These are phyloP conservation scores for Homarus americanus DNA, from an alignment of 1,140 invertebrate genomes.

Conservation along the genomic window DNA sequence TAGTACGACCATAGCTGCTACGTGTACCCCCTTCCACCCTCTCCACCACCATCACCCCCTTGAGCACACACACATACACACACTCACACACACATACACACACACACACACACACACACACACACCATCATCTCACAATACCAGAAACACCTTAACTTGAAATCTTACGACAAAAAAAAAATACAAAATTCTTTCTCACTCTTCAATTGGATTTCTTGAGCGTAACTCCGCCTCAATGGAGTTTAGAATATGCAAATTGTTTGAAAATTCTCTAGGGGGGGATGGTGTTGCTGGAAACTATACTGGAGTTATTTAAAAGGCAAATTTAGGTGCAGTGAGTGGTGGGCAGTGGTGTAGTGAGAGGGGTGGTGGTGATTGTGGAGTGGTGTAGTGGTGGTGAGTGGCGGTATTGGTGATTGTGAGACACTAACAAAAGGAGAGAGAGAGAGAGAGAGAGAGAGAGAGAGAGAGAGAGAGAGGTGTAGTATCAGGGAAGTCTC, in stretches of 20 bases:
- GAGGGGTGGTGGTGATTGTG: background rate
- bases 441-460: too few species aligned
- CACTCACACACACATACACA: background rate
- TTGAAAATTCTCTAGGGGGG: background rate
- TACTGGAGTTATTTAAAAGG: background rate
- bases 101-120: background rate
- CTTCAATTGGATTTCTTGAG: background rate
- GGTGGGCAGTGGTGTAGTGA: background rate
- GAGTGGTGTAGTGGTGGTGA: too few species aligned
- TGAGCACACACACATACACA: background rate
- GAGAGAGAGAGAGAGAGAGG: too few species aligned
- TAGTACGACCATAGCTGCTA: too few species aligned
- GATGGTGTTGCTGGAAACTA: background rate
- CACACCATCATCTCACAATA: too few species aligned
- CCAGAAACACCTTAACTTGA: too few species aligned
- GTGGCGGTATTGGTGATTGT: too few species aligned
- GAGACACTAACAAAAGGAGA: too few species aligned
- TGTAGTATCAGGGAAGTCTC: too few species aligned
- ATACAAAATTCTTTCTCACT: background rate
- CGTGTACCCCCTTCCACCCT: too few species aligned
- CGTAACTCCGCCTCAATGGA: background rate
- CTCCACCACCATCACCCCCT: background rate
- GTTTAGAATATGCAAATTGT: background rate
- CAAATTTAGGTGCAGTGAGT: too few species aligned
- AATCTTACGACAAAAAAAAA: too few species aligned